Evolutionary conservation across 2,797 vertebrate genomes (phyloP).

Genomic region (Sphenodon punctatus): DNA sequence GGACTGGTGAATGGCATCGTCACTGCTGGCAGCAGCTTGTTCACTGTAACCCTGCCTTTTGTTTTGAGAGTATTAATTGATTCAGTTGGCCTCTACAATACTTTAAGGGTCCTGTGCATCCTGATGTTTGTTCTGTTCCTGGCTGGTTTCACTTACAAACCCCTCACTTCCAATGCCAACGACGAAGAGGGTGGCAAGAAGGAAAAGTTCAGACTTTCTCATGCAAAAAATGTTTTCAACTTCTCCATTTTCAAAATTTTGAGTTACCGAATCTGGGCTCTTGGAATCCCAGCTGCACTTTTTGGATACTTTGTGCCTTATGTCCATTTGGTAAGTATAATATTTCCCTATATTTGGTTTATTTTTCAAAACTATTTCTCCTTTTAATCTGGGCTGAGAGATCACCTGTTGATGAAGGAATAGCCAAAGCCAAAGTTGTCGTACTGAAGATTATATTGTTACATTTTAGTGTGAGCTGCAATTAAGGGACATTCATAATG

Average conservation of each 20-base stretch:
- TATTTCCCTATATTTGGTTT: not conserved
- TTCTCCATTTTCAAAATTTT: slow-evolving; percentile 88
- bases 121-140: slow-evolving; percentile 90
- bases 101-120: slow-evolving; percentile 84
- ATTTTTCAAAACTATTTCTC: not conserved
- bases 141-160: slow-evolving; percentile 90
- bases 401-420: not conserved
- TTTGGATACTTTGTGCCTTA: slow-evolving; percentile 98
- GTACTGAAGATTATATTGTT: not conserved
- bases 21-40: slow-evolving; percentile 93
- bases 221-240: slow-evolving; percentile 83
- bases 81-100: slow-evolving; percentile 75
- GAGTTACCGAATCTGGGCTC: slow-evolving; percentile 92
- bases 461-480: not conserved
- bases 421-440: not conserved
- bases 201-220: slow-evolving; percentile 61
- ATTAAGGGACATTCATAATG: not conserved
- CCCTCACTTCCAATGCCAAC: slow-evolving; percentile 73
- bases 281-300: slow-evolving; percentile 91
- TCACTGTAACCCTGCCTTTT: slow-evolving; percentile 89
- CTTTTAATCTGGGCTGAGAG: not conserved
- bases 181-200: slow-evolving; percentile 63
- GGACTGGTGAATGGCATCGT: slow-evolving; percentile 96
- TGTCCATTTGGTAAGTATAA: slow-evolving; percentile 91
- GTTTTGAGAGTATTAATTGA: slow-evolving; percentile 77